These are phyloP conservation scores for Arrhamphus sclerolepis DNA, from an alignment of 2,797 vertebrate genomes.

Conservation along the genomic window DNA sequence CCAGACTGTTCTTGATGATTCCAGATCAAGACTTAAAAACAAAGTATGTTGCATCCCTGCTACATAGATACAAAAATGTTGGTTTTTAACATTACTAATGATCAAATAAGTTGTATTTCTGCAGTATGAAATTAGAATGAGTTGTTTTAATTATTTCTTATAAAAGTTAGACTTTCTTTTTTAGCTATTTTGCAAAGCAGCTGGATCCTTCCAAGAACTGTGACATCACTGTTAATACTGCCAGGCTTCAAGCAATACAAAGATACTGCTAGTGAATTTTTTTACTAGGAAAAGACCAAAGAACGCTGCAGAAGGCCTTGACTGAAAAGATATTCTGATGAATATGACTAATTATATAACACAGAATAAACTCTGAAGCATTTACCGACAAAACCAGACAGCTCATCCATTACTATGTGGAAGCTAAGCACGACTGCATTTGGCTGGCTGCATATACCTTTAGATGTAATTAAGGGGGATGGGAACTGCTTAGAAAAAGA, in stretches of 20 bases:
- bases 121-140: not conserved
- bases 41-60: too few species aligned
- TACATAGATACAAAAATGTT: too few species aligned
- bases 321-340: constrained; percentile 10
- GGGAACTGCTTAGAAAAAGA: constrained; percentile 17
- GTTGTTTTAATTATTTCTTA: not conserved
- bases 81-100: too few species aligned
- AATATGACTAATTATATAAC: constrained; percentile 15
- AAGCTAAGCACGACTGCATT: constrained; percentile 39
- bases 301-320: constrained; percentile 1
- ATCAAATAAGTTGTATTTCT: too few species aligned
- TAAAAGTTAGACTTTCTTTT: not conserved
- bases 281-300: constrained; percentile 11
- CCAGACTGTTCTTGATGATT: too few species aligned
- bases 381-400: constrained; percentile 22
- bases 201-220: not conserved
- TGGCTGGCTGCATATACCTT: constrained; percentile 31
- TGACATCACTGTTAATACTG: constrained; percentile 1
- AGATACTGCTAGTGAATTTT: not conserved
- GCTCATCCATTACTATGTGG: constrained; percentile 31
- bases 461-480: constrained; percentile 41
- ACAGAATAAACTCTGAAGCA: constrained; percentile 9
- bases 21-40: too few species aligned
- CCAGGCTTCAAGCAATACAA: constrained; percentile 4
- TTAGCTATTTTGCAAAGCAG: not conserved